These are phyloP conservation scores for Pterois miles DNA, from an alignment of 2,797 vertebrate genomes.

Conservation along the genomic window DNA sequence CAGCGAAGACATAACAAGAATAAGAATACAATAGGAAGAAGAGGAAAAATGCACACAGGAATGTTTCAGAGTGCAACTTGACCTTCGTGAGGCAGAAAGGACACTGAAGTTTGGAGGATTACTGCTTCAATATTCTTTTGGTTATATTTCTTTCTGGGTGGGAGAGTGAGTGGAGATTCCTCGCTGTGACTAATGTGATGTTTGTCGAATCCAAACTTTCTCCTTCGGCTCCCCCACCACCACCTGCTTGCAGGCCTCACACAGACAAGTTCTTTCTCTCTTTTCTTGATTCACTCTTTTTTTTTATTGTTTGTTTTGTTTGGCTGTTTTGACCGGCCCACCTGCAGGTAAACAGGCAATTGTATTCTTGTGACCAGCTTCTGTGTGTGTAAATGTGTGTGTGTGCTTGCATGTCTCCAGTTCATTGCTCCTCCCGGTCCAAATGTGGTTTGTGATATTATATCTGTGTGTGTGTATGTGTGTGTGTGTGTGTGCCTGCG, in stretches of 20 bases:
- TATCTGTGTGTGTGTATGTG: slow-evolving; percentile 58
- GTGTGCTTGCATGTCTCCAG: slow-evolving; percentile 57
- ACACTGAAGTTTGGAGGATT: slow-evolving; percentile 70
- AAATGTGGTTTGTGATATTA: slow-evolving; percentile 69
- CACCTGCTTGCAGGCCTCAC: slow-evolving; percentile 35
- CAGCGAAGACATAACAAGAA: slow-evolving; percentile 16
- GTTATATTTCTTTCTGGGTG: slow-evolving; percentile 64
- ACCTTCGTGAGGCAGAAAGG: slow-evolving; percentile 74
- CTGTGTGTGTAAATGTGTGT: slow-evolving; percentile 53
- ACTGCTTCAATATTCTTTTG: slow-evolving; percentile 66
- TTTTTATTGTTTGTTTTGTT: slow-evolving; percentile 78
- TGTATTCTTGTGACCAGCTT: slow-evolving; percentile 90
- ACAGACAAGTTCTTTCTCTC: slow-evolving; percentile 41
- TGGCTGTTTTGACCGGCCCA: slow-evolving; percentile 74
- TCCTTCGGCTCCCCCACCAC: slow-evolving; percentile 44
- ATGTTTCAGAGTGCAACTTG: slow-evolving; percentile 49
- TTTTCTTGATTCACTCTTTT: slow-evolving; percentile 56
- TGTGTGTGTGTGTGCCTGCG: slow-evolving; percentile 52
- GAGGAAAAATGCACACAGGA: slow-evolving; percentile 24
- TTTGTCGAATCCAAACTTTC: slow-evolving; percentile 77
- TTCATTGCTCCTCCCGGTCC: slow-evolving; percentile 60
- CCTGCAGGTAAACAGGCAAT: slow-evolving; percentile 92
- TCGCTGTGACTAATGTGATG: slow-evolving; percentile 77
- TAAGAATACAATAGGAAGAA: slow-evolving; percentile 12
- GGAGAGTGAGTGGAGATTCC: slow-evolving; percentile 54